A percentile compares a stretch with the other conserved stretches of the same genome.
Conservation (phyloP, 2,888 invertebrate genomes). For the Pheosia gnoma region DNA sequence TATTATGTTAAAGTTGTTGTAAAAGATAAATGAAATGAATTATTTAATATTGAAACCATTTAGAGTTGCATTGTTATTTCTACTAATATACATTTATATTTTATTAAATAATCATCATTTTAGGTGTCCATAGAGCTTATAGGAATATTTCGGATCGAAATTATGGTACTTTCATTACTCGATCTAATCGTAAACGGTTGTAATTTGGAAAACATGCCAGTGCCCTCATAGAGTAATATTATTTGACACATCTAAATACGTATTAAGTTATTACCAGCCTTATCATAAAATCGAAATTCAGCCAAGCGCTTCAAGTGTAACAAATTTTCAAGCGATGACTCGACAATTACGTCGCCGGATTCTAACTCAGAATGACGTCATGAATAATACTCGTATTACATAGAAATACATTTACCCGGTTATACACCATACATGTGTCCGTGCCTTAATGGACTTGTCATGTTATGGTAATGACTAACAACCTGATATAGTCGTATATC, state of each 20-base stretch:
- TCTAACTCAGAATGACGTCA: conserved; percentile 48
- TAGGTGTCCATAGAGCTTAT: too few species aligned
- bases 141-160: too few species aligned
- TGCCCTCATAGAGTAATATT: not conserved
- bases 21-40: not conserved
- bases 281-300: conserved; percentile 63
- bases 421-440: conserved; percentile 60
- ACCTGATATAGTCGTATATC: conserved; percentile 71
- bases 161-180: too few species aligned
- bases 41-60: not conserved
- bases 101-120: too few species aligned
- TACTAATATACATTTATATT: too few species aligned
- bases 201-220: too few species aligned
- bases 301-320: conserved; percentile 57
- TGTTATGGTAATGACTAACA: conserved; percentile 80
- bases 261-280: conserved; percentile 42
- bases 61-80: not conserved
- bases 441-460: conserved; percentile 79
- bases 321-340: conserved; percentile 68
- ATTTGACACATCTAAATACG: conserved; percentile 33
- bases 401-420: conserved; percentile 48
- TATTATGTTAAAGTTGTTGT: not conserved
- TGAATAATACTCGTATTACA: conserved; percentile 46
- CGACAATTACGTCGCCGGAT: conserved; percentile 39
- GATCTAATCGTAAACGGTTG: too few species aligned